Evolutionary conservation across 2,888 invertebrate genomes (phyloP).

Genomic region (Lasioglossum leucozonium): DNA sequence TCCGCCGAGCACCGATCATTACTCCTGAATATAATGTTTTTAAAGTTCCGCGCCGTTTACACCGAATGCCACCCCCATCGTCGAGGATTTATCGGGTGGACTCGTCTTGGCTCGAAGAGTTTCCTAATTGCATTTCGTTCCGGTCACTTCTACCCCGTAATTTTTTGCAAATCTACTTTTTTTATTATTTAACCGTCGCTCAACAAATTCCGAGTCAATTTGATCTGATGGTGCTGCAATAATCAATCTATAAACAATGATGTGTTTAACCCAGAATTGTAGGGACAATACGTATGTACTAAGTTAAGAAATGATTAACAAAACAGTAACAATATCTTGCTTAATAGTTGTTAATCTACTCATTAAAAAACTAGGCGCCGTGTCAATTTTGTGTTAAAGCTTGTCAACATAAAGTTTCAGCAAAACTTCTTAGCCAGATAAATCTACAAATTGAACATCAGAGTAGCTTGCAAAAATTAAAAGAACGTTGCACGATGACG

Average conservation of each 20-base stretch:
- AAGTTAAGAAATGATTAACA: too few relatives aligned
- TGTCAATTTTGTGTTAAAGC: not conserved
- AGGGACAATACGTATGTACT: too few relatives aligned
- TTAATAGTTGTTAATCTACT: not conserved
- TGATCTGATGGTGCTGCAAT: too few relatives aligned
- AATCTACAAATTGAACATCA: not conserved
- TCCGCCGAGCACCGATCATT: conserved; percentile 60
- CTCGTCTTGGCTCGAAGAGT: not conserved
- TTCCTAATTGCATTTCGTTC: not conserved
- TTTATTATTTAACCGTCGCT: not conserved
- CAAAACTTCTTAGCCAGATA: not conserved
- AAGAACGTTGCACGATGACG: not conserved
- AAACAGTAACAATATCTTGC: not conserved
- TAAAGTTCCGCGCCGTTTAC: conserved; percentile 44
- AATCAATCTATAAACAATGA: too few relatives aligned
- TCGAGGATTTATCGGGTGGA: not conserved
- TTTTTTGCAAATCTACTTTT: not conserved
- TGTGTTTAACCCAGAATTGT: too few relatives aligned
- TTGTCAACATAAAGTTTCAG: too few relatives aligned
- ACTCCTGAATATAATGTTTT: conserved; percentile 62
- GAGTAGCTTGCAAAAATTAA: too few relatives aligned
- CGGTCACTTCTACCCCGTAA: not conserved
- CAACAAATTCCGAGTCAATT: not conserved
- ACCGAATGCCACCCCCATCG: not conserved
- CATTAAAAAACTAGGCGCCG: too few relatives aligned